Percentiles rank a stretch among this genome's conserved stretches.
These are phyloP conservation scores for Petrocephalus schoutedeni DNA, from an alignment of 2,797 vertebrate genomes.

Conservation along the genomic window DNA sequence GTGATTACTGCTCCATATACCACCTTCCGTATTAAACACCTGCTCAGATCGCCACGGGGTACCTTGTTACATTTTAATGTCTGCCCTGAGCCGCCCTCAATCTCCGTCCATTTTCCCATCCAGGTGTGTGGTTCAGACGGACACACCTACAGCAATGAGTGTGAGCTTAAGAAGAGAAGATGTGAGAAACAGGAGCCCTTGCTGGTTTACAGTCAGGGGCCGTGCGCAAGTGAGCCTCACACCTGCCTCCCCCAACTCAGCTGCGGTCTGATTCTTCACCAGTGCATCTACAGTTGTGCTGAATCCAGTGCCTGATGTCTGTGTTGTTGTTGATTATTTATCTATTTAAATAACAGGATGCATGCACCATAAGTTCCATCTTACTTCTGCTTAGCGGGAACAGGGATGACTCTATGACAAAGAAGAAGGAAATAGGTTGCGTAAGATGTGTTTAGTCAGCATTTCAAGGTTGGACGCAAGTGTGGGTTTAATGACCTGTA, in stretches of 20 bases:
- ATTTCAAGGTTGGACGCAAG: conserved; percentile 47
- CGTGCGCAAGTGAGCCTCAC: conserved; percentile 73
- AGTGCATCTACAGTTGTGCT: neutral
- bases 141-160: conserved; percentile 76
- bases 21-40: neutral
- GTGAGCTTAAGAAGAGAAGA: conserved; percentile 80
- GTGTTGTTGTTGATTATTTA: neutral
- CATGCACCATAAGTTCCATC: neutral
- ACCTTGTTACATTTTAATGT: neutral
- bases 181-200: conserved; percentile 77
- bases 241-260: too few species aligned
- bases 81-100: neutral
- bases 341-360: too few species aligned
- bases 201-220: conserved; percentile 66
- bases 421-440: neutral
- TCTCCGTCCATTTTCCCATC: neutral
- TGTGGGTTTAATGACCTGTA: conserved; percentile 68
- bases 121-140: conserved; percentile 89
- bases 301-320: neutral
- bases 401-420: neutral
- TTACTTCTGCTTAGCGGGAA: neutral
- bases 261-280: neutral
- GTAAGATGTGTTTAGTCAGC: conserved; percentile 53
- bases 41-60: neutral
- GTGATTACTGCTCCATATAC: neutral